These are phyloP conservation scores for Phaedon cochleariae DNA, from an alignment of 2,888 invertebrate genomes.

Conservation along the genomic window DNA sequence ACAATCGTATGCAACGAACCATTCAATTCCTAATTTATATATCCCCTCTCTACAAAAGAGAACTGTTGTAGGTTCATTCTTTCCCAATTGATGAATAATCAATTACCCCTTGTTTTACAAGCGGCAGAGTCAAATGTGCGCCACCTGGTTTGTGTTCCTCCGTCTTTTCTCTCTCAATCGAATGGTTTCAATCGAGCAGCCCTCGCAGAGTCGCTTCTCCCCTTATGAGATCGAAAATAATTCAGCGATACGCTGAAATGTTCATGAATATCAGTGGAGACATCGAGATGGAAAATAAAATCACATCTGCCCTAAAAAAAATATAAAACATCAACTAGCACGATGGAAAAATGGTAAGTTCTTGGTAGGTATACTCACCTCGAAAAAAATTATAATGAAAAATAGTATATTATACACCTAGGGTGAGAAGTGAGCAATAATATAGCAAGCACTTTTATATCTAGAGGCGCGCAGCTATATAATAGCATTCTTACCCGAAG, in stretches of 20 bases:
- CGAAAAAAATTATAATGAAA: too few species aligned
- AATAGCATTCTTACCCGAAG: too few species aligned
- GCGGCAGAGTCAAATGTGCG: conserved; percentile 58
- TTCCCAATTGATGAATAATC: conserved; percentile 63
- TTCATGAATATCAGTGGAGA: neutral
- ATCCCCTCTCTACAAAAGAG: conserved; percentile 48
- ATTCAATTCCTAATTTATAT: conserved; percentile 62
- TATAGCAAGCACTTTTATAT: too few species aligned
- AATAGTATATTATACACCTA: too few species aligned
- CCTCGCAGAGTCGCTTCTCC: conserved; percentile 24
- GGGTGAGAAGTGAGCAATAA: too few species aligned
- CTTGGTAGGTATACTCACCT: too few species aligned
- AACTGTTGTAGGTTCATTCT: conserved; percentile 56
- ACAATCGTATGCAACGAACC: conserved; percentile 57
- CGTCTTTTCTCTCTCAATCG: conserved; percentile 41
- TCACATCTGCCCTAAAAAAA: neutral
- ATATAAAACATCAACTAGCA: too few species aligned
- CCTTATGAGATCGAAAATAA: conserved; percentile 17
- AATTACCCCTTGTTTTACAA: conserved; percentile 62
- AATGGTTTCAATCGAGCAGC: conserved; percentile 33
- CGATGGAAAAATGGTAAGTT: too few species aligned
- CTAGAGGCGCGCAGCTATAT: too few species aligned
- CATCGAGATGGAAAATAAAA: neutral
- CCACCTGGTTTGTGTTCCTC: conserved; percentile 60
- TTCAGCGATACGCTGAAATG: conserved; percentile 4